These are phyloP conservation scores for Falco rusticolus DNA, from an alignment of 2,797 vertebrate species.

Conservation along the genomic window DNA sequence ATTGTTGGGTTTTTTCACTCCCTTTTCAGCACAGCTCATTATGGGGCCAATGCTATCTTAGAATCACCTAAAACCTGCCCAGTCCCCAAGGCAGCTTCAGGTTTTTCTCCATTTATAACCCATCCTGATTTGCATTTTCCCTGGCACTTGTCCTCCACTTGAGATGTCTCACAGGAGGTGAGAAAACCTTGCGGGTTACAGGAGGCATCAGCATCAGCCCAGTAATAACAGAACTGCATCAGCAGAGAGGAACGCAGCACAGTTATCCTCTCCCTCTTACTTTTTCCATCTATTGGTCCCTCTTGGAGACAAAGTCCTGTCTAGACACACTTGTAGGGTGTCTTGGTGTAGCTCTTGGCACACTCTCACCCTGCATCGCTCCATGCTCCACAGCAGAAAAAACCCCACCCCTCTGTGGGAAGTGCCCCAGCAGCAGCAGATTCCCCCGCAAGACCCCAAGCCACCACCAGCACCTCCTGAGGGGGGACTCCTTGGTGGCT, in stretches of 20 bases:
- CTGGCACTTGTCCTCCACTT: not conserved
- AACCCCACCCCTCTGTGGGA: not conserved
- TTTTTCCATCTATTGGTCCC: not conserved
- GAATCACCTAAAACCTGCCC: not conserved
- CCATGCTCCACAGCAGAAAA: rapidly evolving
- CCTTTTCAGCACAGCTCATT: not conserved
- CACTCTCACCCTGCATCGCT: rapidly evolving
- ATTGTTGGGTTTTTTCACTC: not conserved
- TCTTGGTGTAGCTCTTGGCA: not conserved
- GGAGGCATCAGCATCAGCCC: not conserved
- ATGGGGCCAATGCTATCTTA: not conserved
- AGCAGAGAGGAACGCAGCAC: not conserved
- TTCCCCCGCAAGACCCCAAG: rapidly evolving
- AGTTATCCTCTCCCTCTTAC: not conserved
- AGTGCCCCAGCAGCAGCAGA: not conserved
- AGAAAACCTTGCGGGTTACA: not conserved
- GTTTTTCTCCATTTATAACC: not conserved
- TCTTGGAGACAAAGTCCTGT: not conserved
- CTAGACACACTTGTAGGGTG: not conserved
- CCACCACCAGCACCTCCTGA: not conserved
- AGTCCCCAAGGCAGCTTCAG: not conserved
- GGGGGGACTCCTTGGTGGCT: not conserved
- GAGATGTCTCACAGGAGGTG: not conserved
- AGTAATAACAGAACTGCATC: not conserved
- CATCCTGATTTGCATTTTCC: not conserved